Percentiles rank a stretch among this genome's conserved stretches.
Conservation (phyloP, 2,797 vertebrate species). For the Melanotaenia nigrans region DNA sequence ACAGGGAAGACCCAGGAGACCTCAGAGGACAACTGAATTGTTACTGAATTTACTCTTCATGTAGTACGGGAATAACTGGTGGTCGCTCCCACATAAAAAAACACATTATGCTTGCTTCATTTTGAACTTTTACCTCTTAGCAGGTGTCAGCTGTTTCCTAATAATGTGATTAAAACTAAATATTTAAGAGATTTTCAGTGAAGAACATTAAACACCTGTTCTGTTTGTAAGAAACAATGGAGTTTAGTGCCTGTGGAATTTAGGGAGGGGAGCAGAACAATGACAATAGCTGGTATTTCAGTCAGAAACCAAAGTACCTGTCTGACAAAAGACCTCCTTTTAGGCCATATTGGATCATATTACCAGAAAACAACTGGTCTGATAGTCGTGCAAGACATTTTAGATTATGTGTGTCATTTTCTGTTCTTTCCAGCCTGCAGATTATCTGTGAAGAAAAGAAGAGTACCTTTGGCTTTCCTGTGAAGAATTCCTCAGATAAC, state of each 20-base stretch:
- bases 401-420: conserved; percentile 12
- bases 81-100: neutral
- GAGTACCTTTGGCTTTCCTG: neutral
- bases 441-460: conserved; percentile 9
- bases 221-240: conserved; percentile 10
- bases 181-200: conserved; percentile 5
- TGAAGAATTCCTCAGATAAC: conserved; percentile 16
- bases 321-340: conserved; percentile 69
- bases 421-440: conserved; percentile 30
- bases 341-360: conserved; percentile 62
- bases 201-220: conserved; percentile 4
- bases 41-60: neutral
- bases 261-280: conserved; percentile 60
- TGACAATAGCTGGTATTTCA: conserved; percentile 74
- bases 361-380: conserved; percentile 56
- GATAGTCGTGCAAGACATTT: conserved; percentile 6
- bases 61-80: neutral
- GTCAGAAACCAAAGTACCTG: conserved; percentile 74
- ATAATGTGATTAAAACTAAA: neutral
- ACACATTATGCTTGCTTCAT: neutral
- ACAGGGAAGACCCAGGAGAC: neutral
- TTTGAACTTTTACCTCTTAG: neutral
- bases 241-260: conserved; percentile 72
- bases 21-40: neutral
- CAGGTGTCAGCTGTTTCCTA: neutral